These are phyloP conservation scores for Chironex yamaguchii DNA, from an alignment of 30 jellyfish, hydroid and myxozoan genomes.

Conservation along the genomic window DNA sequence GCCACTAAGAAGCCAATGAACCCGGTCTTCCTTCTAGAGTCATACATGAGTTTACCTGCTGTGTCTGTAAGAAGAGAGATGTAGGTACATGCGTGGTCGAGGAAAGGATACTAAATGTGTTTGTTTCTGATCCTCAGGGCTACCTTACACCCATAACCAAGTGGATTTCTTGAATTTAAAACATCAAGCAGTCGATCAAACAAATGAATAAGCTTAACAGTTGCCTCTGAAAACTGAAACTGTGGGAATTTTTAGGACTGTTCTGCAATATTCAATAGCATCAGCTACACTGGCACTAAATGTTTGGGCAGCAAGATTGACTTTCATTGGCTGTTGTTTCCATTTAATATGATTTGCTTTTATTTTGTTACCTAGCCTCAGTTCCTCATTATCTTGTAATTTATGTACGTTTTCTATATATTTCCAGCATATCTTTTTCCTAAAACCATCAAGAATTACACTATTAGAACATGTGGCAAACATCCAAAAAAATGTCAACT, in stretches of 20 bases:
- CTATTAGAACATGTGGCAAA: conserved; percentile 72
- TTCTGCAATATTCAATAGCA: conserved; percentile 9
- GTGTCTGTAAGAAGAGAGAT: conserved; percentile 7
- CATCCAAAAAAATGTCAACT: conserved; percentile 61
- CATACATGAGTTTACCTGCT: conserved; percentile 11
- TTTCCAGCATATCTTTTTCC: conserved; percentile 17
- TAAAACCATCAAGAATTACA: conserved; percentile 21
- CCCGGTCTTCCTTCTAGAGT: conserved; percentile 39
- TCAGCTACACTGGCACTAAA: conserved; percentile 58
- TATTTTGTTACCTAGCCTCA: conserved; percentile 26
- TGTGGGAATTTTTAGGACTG: background rate
- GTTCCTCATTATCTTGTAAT: conserved; percentile 41
- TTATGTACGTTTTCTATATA: conserved; percentile 19
- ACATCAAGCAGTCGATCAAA: conserved; percentile 41
- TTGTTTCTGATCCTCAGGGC: conserved; percentile 11
- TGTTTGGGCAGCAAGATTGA: conserved; percentile 55
- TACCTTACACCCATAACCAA: background rate
- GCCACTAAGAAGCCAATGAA: conserved; percentile 48
- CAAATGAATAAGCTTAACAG: conserved; percentile 3
- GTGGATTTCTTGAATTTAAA: conserved; percentile 39
- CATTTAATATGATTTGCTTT: conserved; percentile 21
- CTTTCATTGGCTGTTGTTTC: conserved; percentile 47
- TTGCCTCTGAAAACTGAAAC: conserved; percentile 36
- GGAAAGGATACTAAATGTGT: background rate
- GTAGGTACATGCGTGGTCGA: background rate